Evolutionary conservation across 2,888 invertebrate species (phyloP).

Genomic region (Amblyjoppa proteus): DNA sequence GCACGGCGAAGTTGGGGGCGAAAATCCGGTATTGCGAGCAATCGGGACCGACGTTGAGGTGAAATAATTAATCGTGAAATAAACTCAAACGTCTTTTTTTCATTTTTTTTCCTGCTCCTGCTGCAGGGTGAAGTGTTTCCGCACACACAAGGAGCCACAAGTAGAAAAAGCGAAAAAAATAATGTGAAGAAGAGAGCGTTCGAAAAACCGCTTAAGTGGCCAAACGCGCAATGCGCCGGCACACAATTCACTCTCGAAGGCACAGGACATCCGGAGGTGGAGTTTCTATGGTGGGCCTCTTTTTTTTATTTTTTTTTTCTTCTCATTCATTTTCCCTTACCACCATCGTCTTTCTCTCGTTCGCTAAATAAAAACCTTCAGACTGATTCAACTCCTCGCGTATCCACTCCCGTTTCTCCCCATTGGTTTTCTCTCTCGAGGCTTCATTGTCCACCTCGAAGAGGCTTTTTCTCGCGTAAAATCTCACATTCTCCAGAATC

Average conservation of each 20-base stretch:
- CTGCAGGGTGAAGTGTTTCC: slow-evolving; percentile 38
- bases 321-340: slow-evolving; percentile 53
- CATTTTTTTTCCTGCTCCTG: neutral
- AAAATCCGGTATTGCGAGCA: slow-evolving; percentile 73
- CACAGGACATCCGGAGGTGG: slow-evolving; percentile 80
- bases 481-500: slow-evolving; percentile 62
- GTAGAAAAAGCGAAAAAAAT: slow-evolving; percentile 13
- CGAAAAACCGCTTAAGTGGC: slow-evolving; percentile 77
- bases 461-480: slow-evolving; percentile 30
- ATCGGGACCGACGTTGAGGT: slow-evolving; percentile 9
- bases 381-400: slow-evolving; percentile 61
- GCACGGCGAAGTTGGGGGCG: slow-evolving; percentile 67
- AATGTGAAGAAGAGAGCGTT: slow-evolving; percentile 39
- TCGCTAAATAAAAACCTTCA: slow-evolving; percentile 63
- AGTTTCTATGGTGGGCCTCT: slow-evolving; percentile 78
- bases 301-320: slow-evolving; percentile 60
- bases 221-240: slow-evolving; percentile 74
- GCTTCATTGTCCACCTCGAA: slow-evolving; percentile 62
- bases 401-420: slow-evolving; percentile 32
- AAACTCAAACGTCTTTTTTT: slow-evolving; percentile 7
- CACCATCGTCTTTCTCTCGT: slow-evolving; percentile 60
- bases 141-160: slow-evolving; percentile 7
- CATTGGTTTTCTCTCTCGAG: slow-evolving; percentile 11
- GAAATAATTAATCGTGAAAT: slow-evolving; percentile 26
- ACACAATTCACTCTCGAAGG: slow-evolving; percentile 74